These are phyloP conservation scores for Scomberomorus guttatus DNA, from an alignment of 2,797 vertebrate genomes.

Conservation along the genomic window DNA sequence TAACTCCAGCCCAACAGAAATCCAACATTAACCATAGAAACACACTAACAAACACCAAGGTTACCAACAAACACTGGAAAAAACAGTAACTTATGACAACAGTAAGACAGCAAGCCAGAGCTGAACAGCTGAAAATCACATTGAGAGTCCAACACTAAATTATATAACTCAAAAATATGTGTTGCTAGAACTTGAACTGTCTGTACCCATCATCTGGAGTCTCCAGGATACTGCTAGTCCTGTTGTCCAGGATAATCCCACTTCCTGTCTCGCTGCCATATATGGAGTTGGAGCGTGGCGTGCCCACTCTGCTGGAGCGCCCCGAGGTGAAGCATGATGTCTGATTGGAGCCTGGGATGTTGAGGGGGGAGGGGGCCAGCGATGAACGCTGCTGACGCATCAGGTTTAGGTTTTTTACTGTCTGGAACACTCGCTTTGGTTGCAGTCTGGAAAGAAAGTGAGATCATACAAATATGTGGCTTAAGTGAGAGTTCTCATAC, in stretches of 20 bases:
- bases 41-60: neutral
- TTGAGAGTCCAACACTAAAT: neutral
- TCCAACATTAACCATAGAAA: slow-evolving; percentile 6
- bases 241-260: slow-evolving; percentile 91
- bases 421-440: slow-evolving; percentile 95
- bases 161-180: slow-evolving; percentile 10
- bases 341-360: slow-evolving; percentile 99
- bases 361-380: slow-evolving; percentile 92
- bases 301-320: slow-evolving; percentile 93
- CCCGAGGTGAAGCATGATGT: slow-evolving; percentile 93
- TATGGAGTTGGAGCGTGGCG: slow-evolving; percentile 91
- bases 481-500: too few relatives aligned
- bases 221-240: slow-evolving; percentile 91
- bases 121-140: neutral
- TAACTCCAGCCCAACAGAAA: neutral
- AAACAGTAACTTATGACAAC: neutral
- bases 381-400: slow-evolving; percentile 92
- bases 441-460: slow-evolving; percentile 86
- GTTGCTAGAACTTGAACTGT: neutral
- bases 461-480: neutral
- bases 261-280: slow-evolving; percentile 89
- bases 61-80: neutral
- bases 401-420: slow-evolving; percentile 95
- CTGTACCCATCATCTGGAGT: slow-evolving; percentile 88
- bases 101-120: neutral